A percentile compares a stretch with the other conserved stretches of the same genome.
Conservation (phyloP, 2,113 vertebrate species). For the Herpetotheres cachinnans region DNA sequence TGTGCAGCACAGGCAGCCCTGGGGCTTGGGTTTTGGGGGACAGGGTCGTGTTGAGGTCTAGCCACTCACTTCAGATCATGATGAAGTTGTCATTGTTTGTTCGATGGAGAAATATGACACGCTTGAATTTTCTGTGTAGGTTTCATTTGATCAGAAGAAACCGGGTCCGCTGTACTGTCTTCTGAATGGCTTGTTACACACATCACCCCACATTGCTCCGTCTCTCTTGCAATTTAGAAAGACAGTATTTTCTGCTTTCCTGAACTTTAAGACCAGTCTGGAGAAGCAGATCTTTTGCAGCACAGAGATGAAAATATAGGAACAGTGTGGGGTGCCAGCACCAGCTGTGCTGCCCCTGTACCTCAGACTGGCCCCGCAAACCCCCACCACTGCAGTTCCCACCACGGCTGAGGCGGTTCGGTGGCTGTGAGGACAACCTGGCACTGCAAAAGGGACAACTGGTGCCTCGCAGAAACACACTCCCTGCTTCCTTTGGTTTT, state of each 20-base stretch:
- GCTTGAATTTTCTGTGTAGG: not conserved
- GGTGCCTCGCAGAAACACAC: not conserved
- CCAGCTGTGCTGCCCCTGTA: not conserved
- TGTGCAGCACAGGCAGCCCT: not conserved
- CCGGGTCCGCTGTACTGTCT: not conserved
- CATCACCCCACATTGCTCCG: not conserved
- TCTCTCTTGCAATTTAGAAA: not conserved
- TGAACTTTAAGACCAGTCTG: not conserved
- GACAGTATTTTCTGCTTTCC: not conserved
- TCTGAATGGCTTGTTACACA: not conserved
- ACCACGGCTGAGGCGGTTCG: rapidly evolving
- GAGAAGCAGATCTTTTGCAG: not conserved
- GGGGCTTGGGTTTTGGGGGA: not conserved
- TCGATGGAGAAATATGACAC: not conserved
- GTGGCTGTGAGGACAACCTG: not conserved
- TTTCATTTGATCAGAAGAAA: not conserved
- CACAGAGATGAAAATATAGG: rapidly evolving
- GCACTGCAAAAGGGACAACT: not conserved
- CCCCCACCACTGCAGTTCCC: not conserved
- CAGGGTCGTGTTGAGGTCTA: not conserved
- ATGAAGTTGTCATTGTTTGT: not conserved
- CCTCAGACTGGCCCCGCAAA: not conserved
- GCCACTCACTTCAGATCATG: rapidly evolving
- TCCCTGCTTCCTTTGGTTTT: not conserved
- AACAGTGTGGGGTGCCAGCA: not conserved